phyloP scores from a whole-genome alignment of 2,797 vertebrate species.

The Centroberyx gerrardi region DNA sequence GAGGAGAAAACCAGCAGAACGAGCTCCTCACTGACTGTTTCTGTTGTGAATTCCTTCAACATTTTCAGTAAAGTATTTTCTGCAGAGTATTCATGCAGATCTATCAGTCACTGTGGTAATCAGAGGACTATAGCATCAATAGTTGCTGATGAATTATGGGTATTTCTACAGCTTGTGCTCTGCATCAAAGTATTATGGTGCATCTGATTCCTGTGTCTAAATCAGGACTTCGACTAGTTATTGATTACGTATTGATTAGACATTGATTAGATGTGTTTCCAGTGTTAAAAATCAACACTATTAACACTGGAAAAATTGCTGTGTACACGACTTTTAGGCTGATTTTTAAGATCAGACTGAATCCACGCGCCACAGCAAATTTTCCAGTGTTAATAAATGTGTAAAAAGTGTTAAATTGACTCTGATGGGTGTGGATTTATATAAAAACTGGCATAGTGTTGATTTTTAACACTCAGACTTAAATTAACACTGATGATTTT shows the following conservation, averaged over 20 bases:
- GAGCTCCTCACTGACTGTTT: neutral
- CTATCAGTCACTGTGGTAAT: neutral
- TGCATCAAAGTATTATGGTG: neutral
- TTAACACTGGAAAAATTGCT: too few relatives aligned
- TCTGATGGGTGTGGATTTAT: too few relatives aligned
- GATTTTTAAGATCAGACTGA: neutral
- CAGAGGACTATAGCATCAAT: neutral
- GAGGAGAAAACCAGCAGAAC: slow-evolving; percentile 2
- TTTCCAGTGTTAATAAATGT: too few relatives aligned
- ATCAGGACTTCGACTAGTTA: neutral
- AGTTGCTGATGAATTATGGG: too few relatives aligned
- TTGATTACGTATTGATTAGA: neutral
- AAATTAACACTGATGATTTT: too few relatives aligned
- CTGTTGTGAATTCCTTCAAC: neutral
- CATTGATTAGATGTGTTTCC: slow-evolving; percentile 1
- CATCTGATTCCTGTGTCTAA: neutral
- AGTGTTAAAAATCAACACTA: too few relatives aligned
- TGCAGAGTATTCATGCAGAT: neutral
- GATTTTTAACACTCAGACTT: too few relatives aligned
- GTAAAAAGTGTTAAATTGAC: too few relatives aligned
- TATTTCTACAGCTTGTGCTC: neutral
- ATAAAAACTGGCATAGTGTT: too few relatives aligned
- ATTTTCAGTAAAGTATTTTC: neutral
- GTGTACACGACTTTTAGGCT: too few relatives aligned
- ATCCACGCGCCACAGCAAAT: neutral